These are phyloP conservation scores for Zaprionus lineosus DNA, from an alignment of 2,888 invertebrate genomes.

Conservation along the genomic window DNA sequence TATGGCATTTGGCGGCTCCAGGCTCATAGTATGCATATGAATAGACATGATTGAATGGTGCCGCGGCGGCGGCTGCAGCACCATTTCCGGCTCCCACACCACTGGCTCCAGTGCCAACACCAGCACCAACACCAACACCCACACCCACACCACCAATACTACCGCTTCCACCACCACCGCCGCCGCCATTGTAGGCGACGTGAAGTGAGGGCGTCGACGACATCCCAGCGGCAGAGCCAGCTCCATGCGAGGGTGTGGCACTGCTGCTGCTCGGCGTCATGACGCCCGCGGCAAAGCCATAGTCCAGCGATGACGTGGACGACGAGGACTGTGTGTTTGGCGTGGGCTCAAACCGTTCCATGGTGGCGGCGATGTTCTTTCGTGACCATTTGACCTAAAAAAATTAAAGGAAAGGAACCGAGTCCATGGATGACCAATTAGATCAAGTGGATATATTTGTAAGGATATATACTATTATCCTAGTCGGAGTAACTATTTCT, in stretches of 20 bases:
- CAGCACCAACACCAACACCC: slow-evolving; percentile 5
- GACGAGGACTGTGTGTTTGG: slow-evolving; percentile 73
- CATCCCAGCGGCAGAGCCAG: slow-evolving; percentile 41
- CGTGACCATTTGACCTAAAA: slow-evolving; percentile 85
- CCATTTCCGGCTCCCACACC: slow-evolving; percentile 5
- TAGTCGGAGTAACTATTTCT: too few species aligned
- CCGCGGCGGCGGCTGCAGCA: slow-evolving; percentile 24
- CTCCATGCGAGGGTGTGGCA: slow-evolving; percentile 73
- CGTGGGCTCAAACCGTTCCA: slow-evolving; percentile 86
- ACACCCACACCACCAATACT: background rate
- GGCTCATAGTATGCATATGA: slow-evolving; percentile 93
- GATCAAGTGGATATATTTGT: too few species aligned
- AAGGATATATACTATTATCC: too few species aligned
- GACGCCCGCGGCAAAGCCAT: slow-evolving; percentile 81
- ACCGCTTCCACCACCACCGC: slow-evolving; percentile 10
- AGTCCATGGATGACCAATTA: too few species aligned
- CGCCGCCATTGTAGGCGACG: slow-evolving; percentile 64
- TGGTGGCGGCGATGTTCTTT: slow-evolving; percentile 86
- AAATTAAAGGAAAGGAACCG: too few species aligned
- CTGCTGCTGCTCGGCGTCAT: slow-evolving; percentile 77
- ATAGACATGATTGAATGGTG: slow-evolving; percentile 85
- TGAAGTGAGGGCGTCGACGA: slow-evolving; percentile 63
- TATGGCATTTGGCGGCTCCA: slow-evolving; percentile 85
- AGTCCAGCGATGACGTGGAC: slow-evolving; percentile 79
- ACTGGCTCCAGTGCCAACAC: slow-evolving; percentile 9